Conservation (phyloP, 2,888 invertebrate genomes). For the Craniophora ligustri region DNA sequence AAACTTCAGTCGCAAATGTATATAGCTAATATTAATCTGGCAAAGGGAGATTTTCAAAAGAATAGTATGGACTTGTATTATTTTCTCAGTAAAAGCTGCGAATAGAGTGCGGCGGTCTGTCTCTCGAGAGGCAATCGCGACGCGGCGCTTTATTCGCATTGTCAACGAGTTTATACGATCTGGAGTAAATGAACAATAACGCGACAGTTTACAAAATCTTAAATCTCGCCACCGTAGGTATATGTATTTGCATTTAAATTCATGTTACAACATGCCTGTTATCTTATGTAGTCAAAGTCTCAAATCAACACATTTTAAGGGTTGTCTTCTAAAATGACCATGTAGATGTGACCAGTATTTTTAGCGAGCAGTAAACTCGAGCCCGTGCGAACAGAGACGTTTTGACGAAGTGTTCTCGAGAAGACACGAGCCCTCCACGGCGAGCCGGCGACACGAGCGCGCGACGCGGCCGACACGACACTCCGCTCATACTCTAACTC, state of each 20-base stretch:
- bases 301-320: no score
- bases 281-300: no score
- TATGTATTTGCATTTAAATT: no score
- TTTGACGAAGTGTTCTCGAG: slow-evolving; percentile 17
- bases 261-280: no score
- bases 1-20: slow-evolving; percentile 1
- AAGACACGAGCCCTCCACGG: background rate
- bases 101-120: background rate
- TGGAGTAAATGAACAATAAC: no score
- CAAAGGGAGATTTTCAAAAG: slow-evolving; percentile 2
- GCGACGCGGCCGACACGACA: background rate
- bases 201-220: no score
- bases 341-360: background rate
- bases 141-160: background rate
- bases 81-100: slow-evolving; percentile 7
- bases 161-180: no score
- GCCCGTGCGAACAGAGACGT: background rate
- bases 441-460: background rate
- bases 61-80: slow-evolving; percentile 9
- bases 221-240: no score
- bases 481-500: background rate
- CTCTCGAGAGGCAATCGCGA: slow-evolving; percentile 1
- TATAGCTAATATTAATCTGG: slow-evolving; percentile 19
- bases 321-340: no score
- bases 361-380: background rate